Evolutionary conservation across 2,113 vertebrate genomes (phyloP).

Genomic region (Tricholaema leucomelas): DNA sequence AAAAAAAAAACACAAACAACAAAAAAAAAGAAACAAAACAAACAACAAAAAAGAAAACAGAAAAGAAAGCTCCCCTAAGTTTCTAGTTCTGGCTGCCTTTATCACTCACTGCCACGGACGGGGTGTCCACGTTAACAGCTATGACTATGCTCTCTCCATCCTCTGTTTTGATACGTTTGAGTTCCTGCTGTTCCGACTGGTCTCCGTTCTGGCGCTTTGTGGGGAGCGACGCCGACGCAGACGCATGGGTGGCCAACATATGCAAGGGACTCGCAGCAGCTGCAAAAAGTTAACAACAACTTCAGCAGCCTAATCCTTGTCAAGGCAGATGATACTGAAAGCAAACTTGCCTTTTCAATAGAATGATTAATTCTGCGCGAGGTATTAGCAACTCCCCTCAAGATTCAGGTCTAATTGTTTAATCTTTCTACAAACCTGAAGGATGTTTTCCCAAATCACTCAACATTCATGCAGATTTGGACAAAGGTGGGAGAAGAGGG

Average conservation of each 20-base stretch:
- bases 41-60: not conserved
- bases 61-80: constrained; percentile 14
- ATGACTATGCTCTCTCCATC: constrained; percentile 78
- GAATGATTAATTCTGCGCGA: fast-evolving
- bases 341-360: not conserved
- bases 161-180: constrained; percentile 87
- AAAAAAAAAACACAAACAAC: not conserved
- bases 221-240: constrained; percentile 92
- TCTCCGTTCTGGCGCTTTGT: constrained; percentile 93
- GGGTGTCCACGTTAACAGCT: constrained; percentile 79
- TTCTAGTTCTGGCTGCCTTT: constrained; percentile 85
- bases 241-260: constrained; percentile 93
- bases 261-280: constrained; percentile 91
- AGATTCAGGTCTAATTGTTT: not conserved
- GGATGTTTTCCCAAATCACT: not conserved
- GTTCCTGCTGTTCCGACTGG: constrained; percentile 80
- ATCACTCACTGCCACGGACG: constrained; percentile 73
- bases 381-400: not conserved
- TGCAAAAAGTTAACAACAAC: constrained; percentile 13
- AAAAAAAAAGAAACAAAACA: not conserved
- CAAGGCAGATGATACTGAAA: not conserved
- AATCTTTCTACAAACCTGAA: not conserved
- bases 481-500: not conserved
- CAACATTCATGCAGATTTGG: not conserved
- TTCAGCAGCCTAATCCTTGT: not conserved